Evolutionary conservation across 64 coral and sea anemone genomes (phyloP).

Genomic region (Dendronephthya gigantea): DNA sequence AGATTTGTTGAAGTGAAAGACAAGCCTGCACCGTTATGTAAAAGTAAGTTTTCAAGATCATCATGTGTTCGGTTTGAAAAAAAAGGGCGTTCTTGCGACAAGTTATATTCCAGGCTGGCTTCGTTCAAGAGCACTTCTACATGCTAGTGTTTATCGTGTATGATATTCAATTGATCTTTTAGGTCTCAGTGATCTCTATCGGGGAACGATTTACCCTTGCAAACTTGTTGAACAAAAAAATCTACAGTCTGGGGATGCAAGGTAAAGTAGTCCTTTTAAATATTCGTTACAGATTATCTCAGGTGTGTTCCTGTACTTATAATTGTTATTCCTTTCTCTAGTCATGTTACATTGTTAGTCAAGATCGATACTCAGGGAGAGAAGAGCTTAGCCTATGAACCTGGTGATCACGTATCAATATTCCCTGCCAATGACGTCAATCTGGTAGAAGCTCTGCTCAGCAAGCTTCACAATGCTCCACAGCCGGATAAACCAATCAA

Average conservation of each 20-base stretch:
- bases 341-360: slow-evolving; percentile 67
- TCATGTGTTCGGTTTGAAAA: no score
- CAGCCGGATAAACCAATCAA: slow-evolving; percentile 50
- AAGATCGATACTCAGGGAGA: slow-evolving; percentile 40
- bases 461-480: slow-evolving; percentile 46
- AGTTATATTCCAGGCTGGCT: no score
- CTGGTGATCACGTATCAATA: slow-evolving; percentile 78
- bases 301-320: background rate
- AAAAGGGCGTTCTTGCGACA: no score
- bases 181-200: slow-evolving; percentile 53
- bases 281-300: background rate
- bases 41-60: no score
- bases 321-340: background rate
- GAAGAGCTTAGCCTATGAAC: slow-evolving; percentile 38
- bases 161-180: background rate
- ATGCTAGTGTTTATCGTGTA: background rate
- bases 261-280: no score
- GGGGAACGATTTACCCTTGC: slow-evolving; percentile 35
- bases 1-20: background rate
- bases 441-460: slow-evolving; percentile 55
- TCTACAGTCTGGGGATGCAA: slow-evolving; percentile 59
- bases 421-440: slow-evolving; percentile 59
- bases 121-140: no score
- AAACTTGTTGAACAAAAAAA: slow-evolving; percentile 61
- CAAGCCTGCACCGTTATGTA: background rate